phyloP scores from a whole-genome alignment of 2,888 invertebrate species.

The Pachydiplax longipennis region DNA sequence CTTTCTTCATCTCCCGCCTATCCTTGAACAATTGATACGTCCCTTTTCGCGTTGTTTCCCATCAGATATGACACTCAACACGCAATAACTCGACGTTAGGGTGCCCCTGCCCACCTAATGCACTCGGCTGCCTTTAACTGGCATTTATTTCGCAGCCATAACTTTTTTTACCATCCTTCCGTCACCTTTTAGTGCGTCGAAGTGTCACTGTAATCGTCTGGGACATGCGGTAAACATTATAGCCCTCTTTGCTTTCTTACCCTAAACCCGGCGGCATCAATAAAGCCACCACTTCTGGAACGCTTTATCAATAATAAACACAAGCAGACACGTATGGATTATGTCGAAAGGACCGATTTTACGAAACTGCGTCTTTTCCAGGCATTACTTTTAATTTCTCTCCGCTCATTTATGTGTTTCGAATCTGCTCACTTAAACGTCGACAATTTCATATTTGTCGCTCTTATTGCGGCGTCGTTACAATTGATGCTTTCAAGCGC shows the following conservation, averaged over 20 bases:
- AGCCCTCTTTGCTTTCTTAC: neutral
- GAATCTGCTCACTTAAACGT: neutral
- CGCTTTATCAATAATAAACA: neutral
- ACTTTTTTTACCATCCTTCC: constrained; percentile 17
- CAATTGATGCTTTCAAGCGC: too few relatives aligned
- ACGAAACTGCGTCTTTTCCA: neutral
- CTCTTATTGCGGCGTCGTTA: too few relatives aligned
- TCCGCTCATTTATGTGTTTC: neutral
- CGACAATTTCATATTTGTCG: neutral
- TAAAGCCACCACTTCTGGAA: neutral
- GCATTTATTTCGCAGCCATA: constrained; percentile 33
- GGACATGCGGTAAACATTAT: constrained; percentile 23
- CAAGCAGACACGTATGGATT: neutral
- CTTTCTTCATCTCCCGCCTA: neutral
- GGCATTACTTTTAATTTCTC: neutral
- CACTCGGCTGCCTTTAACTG: constrained; percentile 7
- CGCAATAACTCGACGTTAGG: constrained; percentile 24
- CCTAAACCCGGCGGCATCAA: neutral
- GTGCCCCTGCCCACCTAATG: constrained; percentile 14
- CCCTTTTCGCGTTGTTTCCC: constrained; percentile 11
- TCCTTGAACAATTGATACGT: constrained; percentile 26
- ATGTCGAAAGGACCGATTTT: neutral
- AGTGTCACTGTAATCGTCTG: constrained; percentile 36
- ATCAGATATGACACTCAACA: constrained; percentile 35
- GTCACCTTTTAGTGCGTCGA: constrained; percentile 12